Evolutionary conservation across 2,888 invertebrate species (phyloP), one percentile per base, ranked within the genome.

Genomic region (Pyrochroa serraticornis): DNA sequence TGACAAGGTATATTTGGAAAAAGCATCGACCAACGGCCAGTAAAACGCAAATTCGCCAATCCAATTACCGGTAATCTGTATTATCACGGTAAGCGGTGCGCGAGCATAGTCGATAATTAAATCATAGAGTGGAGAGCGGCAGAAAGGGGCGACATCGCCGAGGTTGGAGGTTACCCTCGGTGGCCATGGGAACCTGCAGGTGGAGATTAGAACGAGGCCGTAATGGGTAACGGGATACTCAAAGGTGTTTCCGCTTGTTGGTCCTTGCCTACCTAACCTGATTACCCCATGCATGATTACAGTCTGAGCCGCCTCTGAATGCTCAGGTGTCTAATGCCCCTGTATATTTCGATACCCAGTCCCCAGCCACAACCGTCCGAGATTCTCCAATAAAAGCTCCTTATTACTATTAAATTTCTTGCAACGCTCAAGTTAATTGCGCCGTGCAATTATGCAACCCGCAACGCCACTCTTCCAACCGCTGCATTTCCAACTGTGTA

Each of bases 11-110:
- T 37, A 47, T 36, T 36, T 47, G 47, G 10, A 34, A 35, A 45
- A 35, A 37, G 37, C 37, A 6, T 37, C 13, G 10, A 9, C n/a
- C 37, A n/a, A 37, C 13, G 49, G n/a, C 43, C 59, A 60, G 64
- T 51, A 61, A 63, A 67, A 68, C 67, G 65, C 68, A 69, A 67
- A 68, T 64, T 64, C 67, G 63, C 65, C 70, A 69, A 74, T 73
- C 70, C 71, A 73, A 75, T 75, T 74, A 74, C 69, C 69, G 67
- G 68, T 72, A 74, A 74, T 74, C 72, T 72, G 72, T 65, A 70
- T 71, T 72, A 67, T 62, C 66, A 65, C 63, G 66, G 64, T 60
- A 65, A 67, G 63, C 65, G 67, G 63, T 62, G 64, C 60, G 63
- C 62, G 63, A 64, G 67, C 66, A 65, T 59, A 62, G 56, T 62